These are phyloP conservation scores for Rachycentron canadum DNA, from an alignment of 2,797 vertebrate species.

Conservation along the genomic window DNA sequence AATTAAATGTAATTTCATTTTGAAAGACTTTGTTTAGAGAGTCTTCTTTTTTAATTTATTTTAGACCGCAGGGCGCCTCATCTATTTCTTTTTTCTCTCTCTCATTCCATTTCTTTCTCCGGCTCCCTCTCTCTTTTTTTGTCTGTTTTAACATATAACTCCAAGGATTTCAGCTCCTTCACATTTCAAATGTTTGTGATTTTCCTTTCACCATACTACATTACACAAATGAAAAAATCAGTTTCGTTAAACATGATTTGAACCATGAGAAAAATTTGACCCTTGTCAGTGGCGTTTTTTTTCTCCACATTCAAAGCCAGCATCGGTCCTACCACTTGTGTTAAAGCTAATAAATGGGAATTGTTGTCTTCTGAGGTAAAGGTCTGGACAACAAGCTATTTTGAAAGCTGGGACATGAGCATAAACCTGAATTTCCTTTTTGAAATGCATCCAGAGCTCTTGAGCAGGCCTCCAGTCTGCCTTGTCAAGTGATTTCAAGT, in stretches of 20 bases:
- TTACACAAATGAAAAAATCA: neutral
- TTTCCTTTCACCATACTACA: neutral
- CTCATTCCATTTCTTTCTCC: neutral
- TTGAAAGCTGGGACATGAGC: slow-evolving; percentile 1
- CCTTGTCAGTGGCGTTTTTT: neutral
- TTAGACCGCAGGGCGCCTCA: slow-evolving; percentile 52
- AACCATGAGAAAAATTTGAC: neutral
- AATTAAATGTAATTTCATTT: slow-evolving; percentile 86
- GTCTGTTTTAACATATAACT: slow-evolving; percentile 13
- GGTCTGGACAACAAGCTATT: neutral
- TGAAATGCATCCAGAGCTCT: slow-evolving; percentile 1
- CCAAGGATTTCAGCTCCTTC: slow-evolving; percentile 3
- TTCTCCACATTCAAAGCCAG: neutral
- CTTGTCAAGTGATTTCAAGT: slow-evolving; percentile 20
- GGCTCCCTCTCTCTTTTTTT: neutral
- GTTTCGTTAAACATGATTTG: neutral
- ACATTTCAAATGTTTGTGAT: neutral
- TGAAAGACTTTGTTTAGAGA: slow-evolving; percentile 79
- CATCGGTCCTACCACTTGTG: neutral
- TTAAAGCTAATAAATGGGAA: neutral
- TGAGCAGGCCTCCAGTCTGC: slow-evolving; percentile 12
- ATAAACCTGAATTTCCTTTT: neutral
- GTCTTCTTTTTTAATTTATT: slow-evolving; percentile 66
- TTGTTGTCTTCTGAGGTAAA: neutral
- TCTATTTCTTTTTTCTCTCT: slow-evolving; percentile 29